Evolutionary conservation across 2,113 vertebrate genomes (phyloP).

Genomic region (Megaceryle torquata): DNA sequence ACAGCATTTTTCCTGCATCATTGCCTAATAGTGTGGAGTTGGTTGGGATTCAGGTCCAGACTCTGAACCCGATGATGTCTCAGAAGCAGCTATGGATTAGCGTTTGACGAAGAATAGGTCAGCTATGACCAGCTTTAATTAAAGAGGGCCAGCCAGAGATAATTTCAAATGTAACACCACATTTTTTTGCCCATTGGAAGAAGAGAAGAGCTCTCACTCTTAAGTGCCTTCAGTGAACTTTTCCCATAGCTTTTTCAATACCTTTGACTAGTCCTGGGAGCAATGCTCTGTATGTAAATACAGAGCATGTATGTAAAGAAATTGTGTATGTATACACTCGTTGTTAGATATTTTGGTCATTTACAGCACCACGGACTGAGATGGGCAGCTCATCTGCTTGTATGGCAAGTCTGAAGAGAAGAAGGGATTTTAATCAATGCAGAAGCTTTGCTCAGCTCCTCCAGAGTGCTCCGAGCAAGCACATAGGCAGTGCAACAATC

Average conservation of each 20-base stretch:
- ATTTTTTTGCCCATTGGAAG: not conserved
- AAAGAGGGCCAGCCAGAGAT: conserved; percentile 38
- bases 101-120: conserved; percentile 70
- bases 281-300: not conserved
- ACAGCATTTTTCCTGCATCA: conserved; percentile 30
- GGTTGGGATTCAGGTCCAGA: conserved; percentile 56
- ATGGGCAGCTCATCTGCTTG: not conserved
- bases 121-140: conserved; percentile 70
- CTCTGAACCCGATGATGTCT: conserved; percentile 25
- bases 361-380: not conserved
- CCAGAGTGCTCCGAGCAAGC: not conserved
- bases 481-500: rapidly evolving
- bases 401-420: not conserved
- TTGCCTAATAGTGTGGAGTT: not conserved
- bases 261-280: not conserved
- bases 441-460: not conserved
- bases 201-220: not conserved
- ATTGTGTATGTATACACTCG: not conserved
- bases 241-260: not conserved
- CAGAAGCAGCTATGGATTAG: conserved; percentile 58
- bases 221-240: not conserved
- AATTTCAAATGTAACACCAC: conserved; percentile 29
- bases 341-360: not conserved
- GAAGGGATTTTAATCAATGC: not conserved
- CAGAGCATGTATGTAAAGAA: not conserved